Conservation (phyloP, 2,888 invertebrate species). For the Melanostoma scalare region DNA sequence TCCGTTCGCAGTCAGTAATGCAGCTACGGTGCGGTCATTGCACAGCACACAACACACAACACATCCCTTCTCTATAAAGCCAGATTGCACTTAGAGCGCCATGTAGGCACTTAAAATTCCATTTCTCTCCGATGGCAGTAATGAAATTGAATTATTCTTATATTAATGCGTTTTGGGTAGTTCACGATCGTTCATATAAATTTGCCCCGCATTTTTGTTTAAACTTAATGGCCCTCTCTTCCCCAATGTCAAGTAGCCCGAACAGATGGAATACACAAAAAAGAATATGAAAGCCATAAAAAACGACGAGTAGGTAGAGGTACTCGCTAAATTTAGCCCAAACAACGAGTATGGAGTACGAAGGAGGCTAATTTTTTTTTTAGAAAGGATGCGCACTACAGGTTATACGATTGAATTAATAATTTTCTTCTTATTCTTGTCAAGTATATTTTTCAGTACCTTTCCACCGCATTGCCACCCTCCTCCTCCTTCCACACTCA, state of each 20-base stretch:
- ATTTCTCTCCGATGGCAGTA: constrained; percentile 34
- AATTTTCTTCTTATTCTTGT: constrained; percentile 55
- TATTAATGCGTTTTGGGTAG: constrained; percentile 59
- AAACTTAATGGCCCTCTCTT: constrained; percentile 48
- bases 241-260: constrained; percentile 32
- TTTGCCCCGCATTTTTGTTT: constrained; percentile 65
- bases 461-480: constrained; percentile 4
- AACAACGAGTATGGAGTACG: constrained; percentile 35
- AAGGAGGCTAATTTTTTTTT: constrained; percentile 47
- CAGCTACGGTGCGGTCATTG: constrained; percentile 18
- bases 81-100: constrained; percentile 63
- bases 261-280: not conserved
- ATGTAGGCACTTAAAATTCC: constrained; percentile 68
- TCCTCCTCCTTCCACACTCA: not conserved
- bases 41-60: constrained; percentile 26
- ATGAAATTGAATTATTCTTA: constrained; percentile 43
- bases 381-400: constrained; percentile 61
- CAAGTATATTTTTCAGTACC: constrained; percentile 21
- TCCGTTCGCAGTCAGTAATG: not conserved
- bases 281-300: not conserved
- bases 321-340: constrained; percentile 62
- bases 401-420: constrained; percentile 68
- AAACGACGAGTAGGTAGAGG: constrained; percentile 6
- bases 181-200: constrained; percentile 37
- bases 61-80: not conserved